Conservation (phyloP, 2,888 invertebrate genomes). For the Spilosoma lubricipeda region DNA sequence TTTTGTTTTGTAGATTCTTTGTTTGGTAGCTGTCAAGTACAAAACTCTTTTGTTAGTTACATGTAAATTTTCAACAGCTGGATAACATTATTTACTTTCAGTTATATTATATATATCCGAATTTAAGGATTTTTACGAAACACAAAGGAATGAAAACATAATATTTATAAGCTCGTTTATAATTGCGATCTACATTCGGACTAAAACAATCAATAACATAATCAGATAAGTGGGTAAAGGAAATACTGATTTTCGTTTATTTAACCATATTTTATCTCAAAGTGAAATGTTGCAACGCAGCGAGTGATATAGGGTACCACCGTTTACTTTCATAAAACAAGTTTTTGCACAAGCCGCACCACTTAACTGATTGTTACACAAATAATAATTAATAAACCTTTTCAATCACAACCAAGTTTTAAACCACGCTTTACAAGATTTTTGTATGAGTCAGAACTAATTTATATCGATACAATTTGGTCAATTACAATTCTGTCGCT, state of each 20-base stretch:
- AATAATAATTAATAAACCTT: slow-evolving; percentile 38
- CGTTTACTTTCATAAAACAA: slow-evolving; percentile 77
- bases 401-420: slow-evolving; percentile 15
- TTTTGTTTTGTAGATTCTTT: not conserved
- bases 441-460: slow-evolving; percentile 23
- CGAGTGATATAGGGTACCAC: slow-evolving; percentile 54
- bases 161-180: not conserved
- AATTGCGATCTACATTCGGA: not conserved
- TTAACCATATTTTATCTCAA: slow-evolving; percentile 54
- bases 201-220: not conserved
- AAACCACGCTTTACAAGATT: slow-evolving; percentile 12
- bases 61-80: not conserved
- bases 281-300: slow-evolving; percentile 73
- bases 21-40: not conserved
- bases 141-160: not conserved
- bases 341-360: slow-evolving; percentile 60
- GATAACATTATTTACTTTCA: not conserved
- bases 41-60: not conserved
- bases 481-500: slow-evolving; percentile 69
- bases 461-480: slow-evolving; percentile 59
- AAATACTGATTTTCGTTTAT: not conserved
- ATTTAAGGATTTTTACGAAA: not conserved
- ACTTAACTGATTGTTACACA: slow-evolving; percentile 41
- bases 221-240: not conserved
- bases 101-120: not conserved